phyloP scores from a whole-genome alignment of 2,797 vertebrate genomes.

The Ciconia nigra region DNA sequence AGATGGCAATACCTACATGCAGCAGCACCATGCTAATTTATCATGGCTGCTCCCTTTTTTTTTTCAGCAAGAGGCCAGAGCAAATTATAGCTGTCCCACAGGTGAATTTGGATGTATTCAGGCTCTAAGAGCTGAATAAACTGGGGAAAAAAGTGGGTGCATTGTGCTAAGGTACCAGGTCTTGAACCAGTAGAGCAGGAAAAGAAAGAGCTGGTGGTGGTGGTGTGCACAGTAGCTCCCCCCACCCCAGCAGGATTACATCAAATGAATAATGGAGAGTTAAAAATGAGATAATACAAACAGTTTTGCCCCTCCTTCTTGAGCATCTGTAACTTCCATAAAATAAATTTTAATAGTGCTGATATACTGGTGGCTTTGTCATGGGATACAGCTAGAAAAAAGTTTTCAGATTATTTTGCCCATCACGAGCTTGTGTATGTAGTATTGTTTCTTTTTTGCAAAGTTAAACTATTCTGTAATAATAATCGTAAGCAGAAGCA shows the following conservation, averaged over 20 bases:
- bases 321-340: not conserved
- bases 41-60: not conserved
- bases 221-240: not conserved
- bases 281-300: not conserved
- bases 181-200: not conserved
- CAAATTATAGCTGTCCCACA: not conserved
- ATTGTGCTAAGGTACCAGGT: not conserved
- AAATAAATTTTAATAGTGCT: not conserved
- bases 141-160: not conserved
- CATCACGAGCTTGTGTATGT: not conserved
- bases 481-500: not conserved
- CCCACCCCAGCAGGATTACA: not conserved
- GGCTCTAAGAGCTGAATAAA: not conserved
- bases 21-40: not conserved
- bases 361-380: not conserved
- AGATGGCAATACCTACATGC: not conserved
- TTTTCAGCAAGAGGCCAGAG: not conserved
- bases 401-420: not conserved
- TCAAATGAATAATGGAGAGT: not conserved
- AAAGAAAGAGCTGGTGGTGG: not conserved
- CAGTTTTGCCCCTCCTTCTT: not conserved
- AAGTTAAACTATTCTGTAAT: not conserved
- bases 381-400: not conserved
- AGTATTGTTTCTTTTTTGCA: not conserved
- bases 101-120: not conserved